Evolutionary conservation across 2,888 invertebrate genomes (phyloP).

Genomic region (Diarsia rubi): DNA sequence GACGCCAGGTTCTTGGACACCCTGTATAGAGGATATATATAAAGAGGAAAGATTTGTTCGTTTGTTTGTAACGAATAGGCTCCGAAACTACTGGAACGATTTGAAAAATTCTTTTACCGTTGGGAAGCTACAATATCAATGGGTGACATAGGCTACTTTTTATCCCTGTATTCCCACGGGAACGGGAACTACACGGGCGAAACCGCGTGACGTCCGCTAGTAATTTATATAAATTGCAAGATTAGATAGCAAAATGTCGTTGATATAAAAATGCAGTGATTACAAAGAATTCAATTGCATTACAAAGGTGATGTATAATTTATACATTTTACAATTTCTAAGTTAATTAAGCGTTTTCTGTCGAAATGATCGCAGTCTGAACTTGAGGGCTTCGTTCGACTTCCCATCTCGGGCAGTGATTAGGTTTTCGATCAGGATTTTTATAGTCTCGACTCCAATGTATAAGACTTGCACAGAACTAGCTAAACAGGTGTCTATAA

Average conservation of each 20-base stretch:
- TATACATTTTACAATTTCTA: background rate
- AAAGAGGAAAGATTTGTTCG: too few relatives aligned
- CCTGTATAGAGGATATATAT: too few relatives aligned
- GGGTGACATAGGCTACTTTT: too few relatives aligned
- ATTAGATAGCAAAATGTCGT: background rate
- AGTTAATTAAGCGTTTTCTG: background rate
- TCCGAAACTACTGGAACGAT: too few relatives aligned
- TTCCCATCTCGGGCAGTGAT: background rate
- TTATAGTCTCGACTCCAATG: background rate
- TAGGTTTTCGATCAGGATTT: background rate
- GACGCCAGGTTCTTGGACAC: too few relatives aligned
- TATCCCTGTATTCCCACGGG: too few relatives aligned
- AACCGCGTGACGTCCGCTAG: too few relatives aligned
- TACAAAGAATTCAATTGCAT: too few relatives aligned
- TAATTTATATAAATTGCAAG: background rate
- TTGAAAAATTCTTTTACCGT: too few relatives aligned
- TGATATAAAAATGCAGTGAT: background rate
- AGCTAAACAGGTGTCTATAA: background rate
- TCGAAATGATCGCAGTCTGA: background rate
- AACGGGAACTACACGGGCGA: too few relatives aligned
- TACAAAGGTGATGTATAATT: background rate
- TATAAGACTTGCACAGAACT: background rate
- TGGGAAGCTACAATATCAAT: too few relatives aligned
- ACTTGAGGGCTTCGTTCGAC: background rate
- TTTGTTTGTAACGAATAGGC: too few relatives aligned